These are phyloP conservation scores for Drosophila rubida DNA, from an alignment of 2,888 invertebrate species.

Conservation along the genomic window DNA sequence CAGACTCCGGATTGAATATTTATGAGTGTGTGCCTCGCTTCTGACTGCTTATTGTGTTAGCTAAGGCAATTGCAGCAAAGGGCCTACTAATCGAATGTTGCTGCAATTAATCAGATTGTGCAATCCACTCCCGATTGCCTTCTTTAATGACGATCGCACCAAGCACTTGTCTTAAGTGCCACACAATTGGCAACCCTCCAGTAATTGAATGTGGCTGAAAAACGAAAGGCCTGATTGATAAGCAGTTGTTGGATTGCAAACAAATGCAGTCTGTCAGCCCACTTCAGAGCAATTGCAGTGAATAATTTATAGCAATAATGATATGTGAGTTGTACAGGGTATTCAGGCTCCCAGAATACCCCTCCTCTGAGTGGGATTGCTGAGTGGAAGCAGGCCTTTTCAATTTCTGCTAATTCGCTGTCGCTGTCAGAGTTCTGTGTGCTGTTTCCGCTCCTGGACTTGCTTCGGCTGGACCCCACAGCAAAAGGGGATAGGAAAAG, in stretches of 20 bases:
- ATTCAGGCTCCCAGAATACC: no score
- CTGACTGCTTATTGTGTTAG: neutral
- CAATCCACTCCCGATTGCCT: neutral
- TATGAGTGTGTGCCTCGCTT: conserved; percentile 8
- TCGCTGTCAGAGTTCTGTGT: conserved; percentile 4
- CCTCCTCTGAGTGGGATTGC: no score
- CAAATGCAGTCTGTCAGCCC: no score
- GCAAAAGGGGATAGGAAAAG: neutral
- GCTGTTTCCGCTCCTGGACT: conserved; percentile 8
- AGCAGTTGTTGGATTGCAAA: neutral
- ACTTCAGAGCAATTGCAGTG: no score
- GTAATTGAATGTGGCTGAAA: neutral
- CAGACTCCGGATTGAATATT: conserved; percentile 27
- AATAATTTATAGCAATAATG: no score
- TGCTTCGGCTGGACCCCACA: neutral
- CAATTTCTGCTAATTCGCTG: conserved; percentile 19
- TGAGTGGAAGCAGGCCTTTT: neutral
- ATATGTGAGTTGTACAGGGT: neutral
- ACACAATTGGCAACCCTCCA: neutral
- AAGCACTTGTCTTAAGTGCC: neutral
- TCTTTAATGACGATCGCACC: neutral
- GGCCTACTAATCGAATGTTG: conserved; percentile 16
- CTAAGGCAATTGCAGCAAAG: neutral
- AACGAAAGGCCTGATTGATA: neutral
- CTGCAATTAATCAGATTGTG: neutral